Evolutionary conservation across 2,888 invertebrate genomes (phyloP).

Genomic region (Epicampocera succincta): DNA sequence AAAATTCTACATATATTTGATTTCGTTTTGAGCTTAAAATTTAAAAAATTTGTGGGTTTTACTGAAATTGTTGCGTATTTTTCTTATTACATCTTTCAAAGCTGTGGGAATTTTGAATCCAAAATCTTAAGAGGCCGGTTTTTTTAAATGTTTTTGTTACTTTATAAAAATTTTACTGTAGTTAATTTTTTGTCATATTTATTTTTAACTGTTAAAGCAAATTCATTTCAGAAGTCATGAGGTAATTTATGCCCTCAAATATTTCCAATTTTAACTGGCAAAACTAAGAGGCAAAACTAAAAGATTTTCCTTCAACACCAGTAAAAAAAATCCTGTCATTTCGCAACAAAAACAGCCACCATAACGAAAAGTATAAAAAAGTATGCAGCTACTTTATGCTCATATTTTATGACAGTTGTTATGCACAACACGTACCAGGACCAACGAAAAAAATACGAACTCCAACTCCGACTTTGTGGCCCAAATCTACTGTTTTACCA

Average conservation of each 20-base stretch:
- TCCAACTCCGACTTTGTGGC: conserved; percentile 8
- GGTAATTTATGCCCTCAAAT: conserved; percentile 9
- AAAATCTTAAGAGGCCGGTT: not conserved
- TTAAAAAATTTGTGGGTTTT: no score
- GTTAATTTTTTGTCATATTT: not conserved
- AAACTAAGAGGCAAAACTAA: conserved; percentile 18
- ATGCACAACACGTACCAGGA: conserved; percentile 47
- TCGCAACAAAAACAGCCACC: conserved; percentile 26
- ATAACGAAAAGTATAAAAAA: conserved; percentile 28
- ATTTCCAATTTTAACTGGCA: not conserved
- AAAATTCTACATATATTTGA: no score
- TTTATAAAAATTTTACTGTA: not conserved
- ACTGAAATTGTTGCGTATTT: no score
- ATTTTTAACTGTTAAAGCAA: not conserved
- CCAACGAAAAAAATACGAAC: not conserved
- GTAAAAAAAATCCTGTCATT: conserved; percentile 23
- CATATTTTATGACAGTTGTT: conserved; percentile 58
- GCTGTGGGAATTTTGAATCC: no score
- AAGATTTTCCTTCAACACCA: conserved; percentile 21
- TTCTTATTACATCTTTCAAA: no score
- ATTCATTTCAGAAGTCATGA: not conserved
- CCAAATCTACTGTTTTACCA: conserved; percentile 37
- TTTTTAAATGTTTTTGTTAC: not conserved
- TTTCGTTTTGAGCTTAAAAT: no score
- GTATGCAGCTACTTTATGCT: conserved; percentile 46